Evolutionary conservation across 2,888 invertebrate species (phyloP).

Genomic region (Cataglyphis cursor): DNA sequence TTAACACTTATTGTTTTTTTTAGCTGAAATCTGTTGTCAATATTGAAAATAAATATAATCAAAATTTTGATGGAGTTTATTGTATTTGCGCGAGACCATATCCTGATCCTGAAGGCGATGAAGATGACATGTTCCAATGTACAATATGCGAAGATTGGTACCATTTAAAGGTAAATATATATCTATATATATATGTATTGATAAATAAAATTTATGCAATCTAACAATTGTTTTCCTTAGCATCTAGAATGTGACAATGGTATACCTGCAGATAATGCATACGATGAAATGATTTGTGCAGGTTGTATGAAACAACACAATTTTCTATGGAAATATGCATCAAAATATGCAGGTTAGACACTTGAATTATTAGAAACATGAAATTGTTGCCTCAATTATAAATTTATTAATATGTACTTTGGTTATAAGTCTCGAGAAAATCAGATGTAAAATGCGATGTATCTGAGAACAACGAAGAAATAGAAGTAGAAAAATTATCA

Average conservation of each 20-base stretch:
- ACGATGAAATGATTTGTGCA: slow-evolving; percentile 94
- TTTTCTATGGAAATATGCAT: slow-evolving; percentile 92
- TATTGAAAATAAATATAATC: slow-evolving; percentile 93
- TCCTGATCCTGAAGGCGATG: slow-evolving; percentile 95
- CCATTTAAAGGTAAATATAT: slow-evolving; percentile 90
- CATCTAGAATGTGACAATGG: slow-evolving; percentile 90
- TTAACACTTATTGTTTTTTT: not conserved
- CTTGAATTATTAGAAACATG: not conserved
- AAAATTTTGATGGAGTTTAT: slow-evolving; percentile 97
- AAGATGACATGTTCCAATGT: slow-evolving; percentile 98
- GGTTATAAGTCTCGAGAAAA: not conserved
- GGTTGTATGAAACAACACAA: slow-evolving; percentile 92
- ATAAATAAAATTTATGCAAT: not conserved
- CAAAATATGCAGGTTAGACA: slow-evolving; percentile 81
- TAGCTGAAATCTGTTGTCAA: slow-evolving; percentile 90
- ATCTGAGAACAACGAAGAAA: slow-evolving; percentile 66
- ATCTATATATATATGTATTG: not conserved
- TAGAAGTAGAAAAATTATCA: slow-evolving; percentile 38
- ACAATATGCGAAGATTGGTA: slow-evolving; percentile 99
- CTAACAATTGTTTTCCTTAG: slow-evolving; percentile 80
- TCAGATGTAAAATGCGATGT: slow-evolving; percentile 70
- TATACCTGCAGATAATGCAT: slow-evolving; percentile 88
- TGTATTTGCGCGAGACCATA: slow-evolving; percentile 97
- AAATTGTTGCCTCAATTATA: not conserved
- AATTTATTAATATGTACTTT: not conserved